phyloP scores from a whole-genome alignment of 2,888 invertebrate genomes.

The Rhagium mordax region DNA sequence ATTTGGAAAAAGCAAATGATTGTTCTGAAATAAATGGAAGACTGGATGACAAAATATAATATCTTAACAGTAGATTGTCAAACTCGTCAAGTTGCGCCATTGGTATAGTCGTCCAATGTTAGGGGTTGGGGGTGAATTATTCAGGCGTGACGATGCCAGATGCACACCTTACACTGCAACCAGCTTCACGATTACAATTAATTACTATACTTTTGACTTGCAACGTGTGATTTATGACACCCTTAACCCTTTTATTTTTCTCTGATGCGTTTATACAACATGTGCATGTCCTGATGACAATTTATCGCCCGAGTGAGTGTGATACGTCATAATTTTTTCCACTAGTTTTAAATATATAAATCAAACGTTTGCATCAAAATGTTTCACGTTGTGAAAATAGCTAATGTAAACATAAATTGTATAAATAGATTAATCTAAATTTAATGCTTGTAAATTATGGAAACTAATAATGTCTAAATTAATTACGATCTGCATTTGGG shows the following conservation, averaged over 20 bases:
- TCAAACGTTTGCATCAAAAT: slow-evolving; percentile 1
- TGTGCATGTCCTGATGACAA: slow-evolving; percentile 18
- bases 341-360: not conserved
- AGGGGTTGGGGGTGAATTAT: slow-evolving; percentile 42
- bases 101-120: slow-evolving; percentile 32
- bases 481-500: too few relatives aligned
- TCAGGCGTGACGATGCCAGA: slow-evolving; percentile 59
- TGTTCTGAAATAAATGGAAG: too few relatives aligned
- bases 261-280: slow-evolving; percentile 5
- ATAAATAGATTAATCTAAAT: not conserved
- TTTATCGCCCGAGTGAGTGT: not conserved
- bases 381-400: slow-evolving; percentile 6
- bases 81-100: slow-evolving; percentile 21
- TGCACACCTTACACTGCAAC: slow-evolving; percentile 57
- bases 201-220: slow-evolving; percentile 58
- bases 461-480: too few relatives aligned
- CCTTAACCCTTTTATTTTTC: slow-evolving; percentile 54
- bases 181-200: slow-evolving; percentile 58
- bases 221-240: slow-evolving; percentile 58
- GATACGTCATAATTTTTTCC: slow-evolving; percentile 16
- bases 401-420: slow-evolving; percentile 1
- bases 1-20: too few relatives aligned
- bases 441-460: not conserved
- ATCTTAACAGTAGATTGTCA: not conserved
- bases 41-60: not conserved